Evolutionary conservation across 37 sponge, comb jelly and placozoan genomes (phyloP).

Genomic region (Amphimedon queenslandica): DNA sequence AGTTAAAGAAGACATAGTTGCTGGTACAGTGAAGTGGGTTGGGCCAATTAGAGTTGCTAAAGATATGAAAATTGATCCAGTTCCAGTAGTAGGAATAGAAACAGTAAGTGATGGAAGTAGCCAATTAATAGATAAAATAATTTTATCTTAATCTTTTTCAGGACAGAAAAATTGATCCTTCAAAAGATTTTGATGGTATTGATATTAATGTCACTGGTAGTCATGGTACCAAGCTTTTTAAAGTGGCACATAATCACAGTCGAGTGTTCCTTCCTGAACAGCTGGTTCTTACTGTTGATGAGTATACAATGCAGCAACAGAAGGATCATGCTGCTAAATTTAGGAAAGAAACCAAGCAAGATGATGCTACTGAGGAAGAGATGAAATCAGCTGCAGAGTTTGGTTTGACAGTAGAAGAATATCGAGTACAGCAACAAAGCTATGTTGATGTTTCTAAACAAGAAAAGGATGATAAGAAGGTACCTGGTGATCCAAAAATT

Average conservation of each 20-base stretch:
- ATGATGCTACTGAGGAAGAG: background rate
- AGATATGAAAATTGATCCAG: no score
- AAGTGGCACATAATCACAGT: background rate
- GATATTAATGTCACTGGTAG: background rate
- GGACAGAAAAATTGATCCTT: no score
- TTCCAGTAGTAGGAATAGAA: constrained; percentile 42
- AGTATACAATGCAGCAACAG: constrained; percentile 1
- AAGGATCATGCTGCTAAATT: no score
- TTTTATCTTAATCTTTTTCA: background rate
- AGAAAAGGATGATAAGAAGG: background rate
- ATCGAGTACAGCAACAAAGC: background rate
- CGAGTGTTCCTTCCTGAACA: constrained; percentile 3
- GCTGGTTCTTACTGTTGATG: background rate
- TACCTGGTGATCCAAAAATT: background rate
- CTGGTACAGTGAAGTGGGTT: constrained; percentile 52
- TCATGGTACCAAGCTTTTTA: background rate
- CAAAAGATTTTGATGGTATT: background rate
- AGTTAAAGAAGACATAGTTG: background rate
- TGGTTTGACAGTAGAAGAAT: background rate
- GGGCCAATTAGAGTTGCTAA: constrained; percentile 6
- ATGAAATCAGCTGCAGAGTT: background rate
- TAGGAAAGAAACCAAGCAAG: no score
- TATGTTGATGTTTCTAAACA: background rate
- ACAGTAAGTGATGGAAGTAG: constrained; percentile 38
- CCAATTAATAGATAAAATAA: background rate